A percentile compares a stretch with the other conserved stretches of the same genome.
These are phyloP conservation scores for Halcyon senegalensis DNA, from an alignment of 2,113 vertebrate genomes.

Conservation along the genomic window DNA sequence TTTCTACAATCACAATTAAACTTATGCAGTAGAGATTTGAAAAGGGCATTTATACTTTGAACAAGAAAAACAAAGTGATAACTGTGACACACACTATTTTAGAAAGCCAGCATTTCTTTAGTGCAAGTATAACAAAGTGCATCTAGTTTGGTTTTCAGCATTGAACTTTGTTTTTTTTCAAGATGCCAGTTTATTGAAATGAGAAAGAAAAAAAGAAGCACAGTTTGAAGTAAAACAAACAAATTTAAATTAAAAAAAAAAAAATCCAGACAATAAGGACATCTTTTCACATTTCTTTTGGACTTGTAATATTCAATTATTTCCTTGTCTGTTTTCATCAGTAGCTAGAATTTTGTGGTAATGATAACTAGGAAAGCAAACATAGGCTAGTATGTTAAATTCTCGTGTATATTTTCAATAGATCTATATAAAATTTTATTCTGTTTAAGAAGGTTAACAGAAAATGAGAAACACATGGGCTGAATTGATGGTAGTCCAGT, in stretches of 20 bases:
- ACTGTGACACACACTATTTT: background rate
- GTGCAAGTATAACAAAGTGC: background rate
- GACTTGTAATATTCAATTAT: background rate
- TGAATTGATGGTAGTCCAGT: background rate
- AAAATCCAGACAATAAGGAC: fast-evolving
- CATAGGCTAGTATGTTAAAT: background rate
- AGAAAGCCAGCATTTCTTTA: background rate
- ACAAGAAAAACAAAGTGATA: background rate
- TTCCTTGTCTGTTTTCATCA: background rate
- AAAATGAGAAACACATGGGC: background rate
- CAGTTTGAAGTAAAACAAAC: background rate
- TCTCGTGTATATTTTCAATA: background rate
- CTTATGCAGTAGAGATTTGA: background rate
- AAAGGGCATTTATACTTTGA: background rate
- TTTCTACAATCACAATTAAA: background rate
- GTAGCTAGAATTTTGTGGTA: background rate
- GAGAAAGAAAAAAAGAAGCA: background rate
- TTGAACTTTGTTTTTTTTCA: background rate
- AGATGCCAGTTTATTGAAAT: background rate
- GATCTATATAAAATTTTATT: background rate
- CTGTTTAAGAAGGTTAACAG: background rate
- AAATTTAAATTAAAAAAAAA: background rate
- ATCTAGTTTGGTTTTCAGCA: background rate
- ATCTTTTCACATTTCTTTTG: background rate
- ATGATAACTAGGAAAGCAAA: background rate